These are phyloP conservation scores for Furcifer pardalis DNA, from an alignment of 2,797 vertebrate species.

Conservation along the genomic window DNA sequence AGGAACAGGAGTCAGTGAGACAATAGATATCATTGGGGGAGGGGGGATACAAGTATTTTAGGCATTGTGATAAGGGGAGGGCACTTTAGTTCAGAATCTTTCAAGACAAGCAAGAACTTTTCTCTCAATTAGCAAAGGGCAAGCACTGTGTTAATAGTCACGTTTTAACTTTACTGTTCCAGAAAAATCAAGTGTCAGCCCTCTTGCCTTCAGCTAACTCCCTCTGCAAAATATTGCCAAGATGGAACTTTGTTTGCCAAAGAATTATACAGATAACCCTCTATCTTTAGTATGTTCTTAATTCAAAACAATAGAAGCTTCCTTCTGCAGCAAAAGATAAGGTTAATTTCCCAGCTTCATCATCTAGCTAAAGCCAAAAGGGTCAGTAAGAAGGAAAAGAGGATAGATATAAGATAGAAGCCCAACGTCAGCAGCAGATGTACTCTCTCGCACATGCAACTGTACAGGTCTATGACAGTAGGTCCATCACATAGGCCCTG, in stretches of 20 bases:
- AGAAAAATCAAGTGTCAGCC: neutral
- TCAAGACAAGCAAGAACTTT: neutral
- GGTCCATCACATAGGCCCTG: constrained; percentile 22
- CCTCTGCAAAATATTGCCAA: neutral
- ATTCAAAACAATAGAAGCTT: neutral
- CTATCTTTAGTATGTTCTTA: neutral
- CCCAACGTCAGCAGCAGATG: neutral
- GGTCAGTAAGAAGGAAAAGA: no score
- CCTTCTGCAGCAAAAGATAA: neutral
- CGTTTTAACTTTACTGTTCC: neutral
- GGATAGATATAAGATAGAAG: neutral
- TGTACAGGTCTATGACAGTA: neutral
- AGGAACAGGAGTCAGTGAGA: neutral
- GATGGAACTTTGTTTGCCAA: neutral
- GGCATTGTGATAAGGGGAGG: neutral
- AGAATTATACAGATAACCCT: neutral
- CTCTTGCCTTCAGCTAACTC: neutral
- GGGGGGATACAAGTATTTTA: neutral
- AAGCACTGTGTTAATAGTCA: neutral
- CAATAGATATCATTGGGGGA: neutral
- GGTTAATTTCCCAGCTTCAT: neutral
- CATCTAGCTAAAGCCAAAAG: neutral
- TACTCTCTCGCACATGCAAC: neutral
- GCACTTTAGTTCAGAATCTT: neutral
- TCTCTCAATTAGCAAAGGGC: neutral